These are phyloP conservation scores for Dromas ardeola DNA, from an alignment of 2,113 vertebrate species.

Conservation along the genomic window DNA sequence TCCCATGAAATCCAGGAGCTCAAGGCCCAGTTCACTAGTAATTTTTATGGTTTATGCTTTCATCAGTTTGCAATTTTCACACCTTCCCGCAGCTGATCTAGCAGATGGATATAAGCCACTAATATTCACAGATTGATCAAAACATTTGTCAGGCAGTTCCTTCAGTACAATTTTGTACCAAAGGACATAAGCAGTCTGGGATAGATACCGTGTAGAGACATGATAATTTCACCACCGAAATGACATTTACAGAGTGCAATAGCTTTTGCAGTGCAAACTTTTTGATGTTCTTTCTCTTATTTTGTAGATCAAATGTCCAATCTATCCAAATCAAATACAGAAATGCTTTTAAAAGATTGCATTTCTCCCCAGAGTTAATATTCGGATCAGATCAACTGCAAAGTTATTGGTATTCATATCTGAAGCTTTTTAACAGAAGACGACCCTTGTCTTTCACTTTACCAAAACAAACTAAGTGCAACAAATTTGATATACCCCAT, in stretches of 20 bases:
- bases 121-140: neutral
- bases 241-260: neutral
- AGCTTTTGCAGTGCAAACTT: neutral
- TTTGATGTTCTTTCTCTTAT: neutral
- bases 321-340: neutral
- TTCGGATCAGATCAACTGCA: neutral
- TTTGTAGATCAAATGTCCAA: neutral
- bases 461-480: neutral
- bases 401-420: neutral
- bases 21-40: too few species aligned
- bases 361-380: neutral
- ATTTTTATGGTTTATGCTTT: neutral
- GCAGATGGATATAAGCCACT: neutral
- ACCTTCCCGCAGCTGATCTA: neutral
- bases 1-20: accelerated
- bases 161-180: neutral
- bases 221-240: neutral
- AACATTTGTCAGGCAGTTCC: neutral
- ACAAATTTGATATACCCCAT: neutral
- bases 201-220: neutral
- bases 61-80: neutral
- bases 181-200: neutral
- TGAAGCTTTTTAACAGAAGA: neutral
- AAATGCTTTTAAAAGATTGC: neutral
- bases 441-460: accelerated